Base-by-base conservation (phyloP, 2,888 invertebrate species). In the Megalurothrips usitatus region DNA sequence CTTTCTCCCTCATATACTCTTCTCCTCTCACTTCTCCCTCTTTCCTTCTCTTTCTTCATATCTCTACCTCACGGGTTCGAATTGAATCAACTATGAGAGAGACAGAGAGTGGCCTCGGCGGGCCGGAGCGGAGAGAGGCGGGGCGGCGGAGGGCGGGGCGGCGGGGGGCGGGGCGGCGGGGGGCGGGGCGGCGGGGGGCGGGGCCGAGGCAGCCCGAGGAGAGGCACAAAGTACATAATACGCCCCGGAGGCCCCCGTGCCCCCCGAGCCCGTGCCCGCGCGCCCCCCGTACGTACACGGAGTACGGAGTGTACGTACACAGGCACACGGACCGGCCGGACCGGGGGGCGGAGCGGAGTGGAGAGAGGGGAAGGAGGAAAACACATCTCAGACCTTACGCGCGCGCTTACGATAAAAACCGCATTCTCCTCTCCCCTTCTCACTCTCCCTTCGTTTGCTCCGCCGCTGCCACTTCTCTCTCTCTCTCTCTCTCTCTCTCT, bases 401-500 rank as follows among this genome's bases (percentile, higher is more conserved):
- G 11, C 68, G 23, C 68, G 23, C 68, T 68, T 11, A 23, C 68
- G 68, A 58, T 58, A 58, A 58, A 58, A 58, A 58, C 58, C 58
- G 58, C 58, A 58, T 58, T 58, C 58, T 23, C 23, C 68, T 52
- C 52, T 52, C 52, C 19, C 52, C 19, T 19, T 52, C 52, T 52
- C 52, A 1, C 52, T 52, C 49, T 49, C 49, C 10, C 52, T 52
- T 19, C 10, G 6, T 52, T 19, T 52, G 14, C 14, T 19, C 19
- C 52, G 2, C 52, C 19, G 2, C 19, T 19, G 52, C 52, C 19
- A 2, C 19, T 10, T 52, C 52, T 52, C 52, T 52, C 52, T 52
- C 52, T 52, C 52, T 52, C 52, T 52, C 52, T 52, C 52, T 52
- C 52, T 52, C 52, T 52, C 52, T 52, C 52, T 52, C 52, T 52